Evolutionary conservation across 1,140 invertebrate species (phyloP).

Genomic region (Lasaia peninsularis): DNA sequence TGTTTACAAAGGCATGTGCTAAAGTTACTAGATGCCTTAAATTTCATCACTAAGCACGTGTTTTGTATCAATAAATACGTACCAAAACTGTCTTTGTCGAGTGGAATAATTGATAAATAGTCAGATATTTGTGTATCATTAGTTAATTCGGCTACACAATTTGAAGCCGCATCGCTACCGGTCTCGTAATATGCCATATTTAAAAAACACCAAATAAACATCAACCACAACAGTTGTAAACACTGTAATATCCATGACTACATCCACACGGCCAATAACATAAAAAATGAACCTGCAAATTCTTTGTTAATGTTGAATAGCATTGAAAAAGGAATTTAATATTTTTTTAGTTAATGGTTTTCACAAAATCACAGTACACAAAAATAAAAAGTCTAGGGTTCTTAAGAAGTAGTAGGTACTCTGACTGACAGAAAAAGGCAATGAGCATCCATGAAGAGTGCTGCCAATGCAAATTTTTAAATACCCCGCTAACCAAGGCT

Average conservation of each 20-base stretch:
- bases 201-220: conserved; percentile 41
- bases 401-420: too few species aligned
- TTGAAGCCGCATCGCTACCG: conserved; percentile 40
- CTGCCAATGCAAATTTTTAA: too few species aligned
- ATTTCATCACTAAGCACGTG: not conserved
- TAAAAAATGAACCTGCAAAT: not conserved
- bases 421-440: too few species aligned
- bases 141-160: conserved; percentile 34
- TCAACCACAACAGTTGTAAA: conserved; percentile 41
- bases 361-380: too few species aligned
- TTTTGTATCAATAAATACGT: conserved; percentile 28
- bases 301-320: not conserved
- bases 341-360: too few species aligned
- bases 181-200: conserved; percentile 61
- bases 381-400: too few species aligned
- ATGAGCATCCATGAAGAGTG: too few species aligned
- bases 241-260: conserved; percentile 57
- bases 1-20: not conserved
- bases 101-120: conserved; percentile 57
- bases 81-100: conserved; percentile 67
- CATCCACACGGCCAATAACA: conserved; percentile 6
- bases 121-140: conserved; percentile 54
- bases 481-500: too few species aligned
- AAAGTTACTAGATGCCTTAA: not conserved
- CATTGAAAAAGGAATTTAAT: too few species aligned